Evolutionary conservation across 2,888 invertebrate species (phyloP).

Genomic region (Drosophila setosimentum): DNA sequence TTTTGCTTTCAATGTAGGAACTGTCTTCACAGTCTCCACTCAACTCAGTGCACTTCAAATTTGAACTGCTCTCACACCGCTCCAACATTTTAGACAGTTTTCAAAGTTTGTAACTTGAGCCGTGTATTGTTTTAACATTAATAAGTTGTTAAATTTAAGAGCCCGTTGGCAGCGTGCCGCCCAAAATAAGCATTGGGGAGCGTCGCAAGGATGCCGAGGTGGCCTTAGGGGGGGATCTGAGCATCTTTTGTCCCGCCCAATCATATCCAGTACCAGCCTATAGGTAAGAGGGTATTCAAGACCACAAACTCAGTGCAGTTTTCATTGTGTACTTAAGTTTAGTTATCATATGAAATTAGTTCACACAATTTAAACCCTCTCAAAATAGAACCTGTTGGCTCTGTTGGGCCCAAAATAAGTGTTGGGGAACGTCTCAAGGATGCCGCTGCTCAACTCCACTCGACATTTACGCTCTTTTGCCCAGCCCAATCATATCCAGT

Average conservation of each 20-base stretch:
- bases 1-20: background rate
- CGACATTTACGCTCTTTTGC: constrained; percentile 89
- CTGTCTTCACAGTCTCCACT: background rate
- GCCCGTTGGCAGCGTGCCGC: constrained; percentile 87
- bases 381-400: constrained; percentile 86
- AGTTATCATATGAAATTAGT: background rate
- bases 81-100: constrained; percentile 55
- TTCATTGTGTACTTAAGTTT: constrained; percentile 21
- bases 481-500: constrained; percentile 92
- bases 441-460: constrained; percentile 85
- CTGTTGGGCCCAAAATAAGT: constrained; percentile 88
- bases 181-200: constrained; percentile 87
- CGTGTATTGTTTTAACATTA: constrained; percentile 30
- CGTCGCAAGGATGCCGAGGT: constrained; percentile 87
- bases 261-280: constrained; percentile 90
- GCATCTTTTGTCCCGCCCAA: constrained; percentile 91
- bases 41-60: constrained; percentile 21
- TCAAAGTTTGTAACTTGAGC: constrained; percentile 42
- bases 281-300: constrained; percentile 86
- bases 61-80: constrained; percentile 24
- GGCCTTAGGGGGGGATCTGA: constrained; percentile 85
- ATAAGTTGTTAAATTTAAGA: constrained; percentile 83
- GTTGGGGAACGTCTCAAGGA: constrained; percentile 88
- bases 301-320: constrained; percentile 38
- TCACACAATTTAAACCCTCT: background rate